Evolutionary conservation across 2,888 invertebrate genomes (phyloP), one percentile per base, ranked within the genome.

Genomic region (Pimpla rufipes): DNA sequence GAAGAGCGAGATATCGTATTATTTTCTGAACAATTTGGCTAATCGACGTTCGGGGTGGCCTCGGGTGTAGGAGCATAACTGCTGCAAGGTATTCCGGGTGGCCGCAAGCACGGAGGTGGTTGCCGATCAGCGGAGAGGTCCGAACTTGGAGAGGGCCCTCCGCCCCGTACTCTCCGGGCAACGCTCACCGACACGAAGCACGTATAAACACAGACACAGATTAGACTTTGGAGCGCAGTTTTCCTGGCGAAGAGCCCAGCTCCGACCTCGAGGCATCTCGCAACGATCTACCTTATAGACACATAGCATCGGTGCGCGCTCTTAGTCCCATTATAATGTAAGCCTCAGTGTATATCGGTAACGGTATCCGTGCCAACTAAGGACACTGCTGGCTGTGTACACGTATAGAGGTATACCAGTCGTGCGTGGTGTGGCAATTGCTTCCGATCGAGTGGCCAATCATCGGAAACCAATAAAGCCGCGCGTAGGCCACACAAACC

Each of bases 391-490:
- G 40, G 52, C 64, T 66, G 64, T 57, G 18, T 74, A 50, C 29
- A 57, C 40, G 42, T 68, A 68, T 37, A 55, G 73, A 76, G 62
- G 35, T 77, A 73, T 16, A 64, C 16, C 68, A 74, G 70, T 71
- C 77, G 83, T 85, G 81, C 84, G 83, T 71, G 82, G 87, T 83
- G 89, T 90, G 87, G 88, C 88, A 89, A 91, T 90, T 89, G 90
- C 89, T 89, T 89, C 90, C 90, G 87, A 90, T 88, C 89, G 89
- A 88, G 88, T 88, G 86, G 88, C 90, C 90, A 91, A 91, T 91
- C 91, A 91, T 91, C 88, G 91, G 90, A 91, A 91, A 90, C 89
- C 91, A 90, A 91, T 91, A 90, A 86, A 86, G 85, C 83, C 74
- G 11, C 77, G 45, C 23, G 66, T 80, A 78, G 76, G 62, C 84